Evolutionary conservation across 2,888 invertebrate genomes (phyloP), one percentile per base, ranked within the genome.

Genomic region (Hypselothyrea guttata): DNA sequence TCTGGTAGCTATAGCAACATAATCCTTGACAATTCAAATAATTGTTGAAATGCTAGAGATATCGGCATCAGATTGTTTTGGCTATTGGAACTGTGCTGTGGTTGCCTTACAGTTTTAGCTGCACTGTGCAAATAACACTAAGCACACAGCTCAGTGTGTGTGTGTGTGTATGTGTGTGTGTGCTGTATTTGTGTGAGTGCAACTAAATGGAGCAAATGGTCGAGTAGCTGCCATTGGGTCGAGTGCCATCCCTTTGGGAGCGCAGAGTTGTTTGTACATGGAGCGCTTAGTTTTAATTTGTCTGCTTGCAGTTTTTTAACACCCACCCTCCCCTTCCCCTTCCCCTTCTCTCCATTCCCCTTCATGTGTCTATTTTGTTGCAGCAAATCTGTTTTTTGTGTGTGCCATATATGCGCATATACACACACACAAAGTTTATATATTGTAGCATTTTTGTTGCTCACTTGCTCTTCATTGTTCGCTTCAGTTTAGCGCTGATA

Each of bases 231-330:
- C 55, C 72, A 77, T 71, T 72, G 78, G 78, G 75, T 82, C 72
- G 82, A 78, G 79, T 72, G 57, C 18, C 11, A 28, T 13, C 55
- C 12, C 18, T 22, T 12, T 40, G 54, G 57, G 67, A 48, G n/a
- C n/a, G n/a, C n/a, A n/a, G 27, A 48, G 41, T 65, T 83, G 78
- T 75, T 76, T 83, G 77, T 66, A 61, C 68, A 68, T 76, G 68
- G 52, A 78, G 68, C 84, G 78, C 81, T 78, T 83, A 84, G 84
- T 78, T 78, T 83, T 81, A 78, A 78, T 78, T 81, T 81, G 84
- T 76, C 84, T 78, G 74, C 74, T 64, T 60, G 76, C 73, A 62
- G 64, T 72, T 79, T 66, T 70, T 71, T 42, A 59, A 57, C 33
- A 49, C 22, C 11, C 38, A 35, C 13, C 8, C 28, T 4, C 18